Evolutionary conservation across 2,797 vertebrate genomes (phyloP).

Genomic region (Orientallactaga sibirica): DNA sequence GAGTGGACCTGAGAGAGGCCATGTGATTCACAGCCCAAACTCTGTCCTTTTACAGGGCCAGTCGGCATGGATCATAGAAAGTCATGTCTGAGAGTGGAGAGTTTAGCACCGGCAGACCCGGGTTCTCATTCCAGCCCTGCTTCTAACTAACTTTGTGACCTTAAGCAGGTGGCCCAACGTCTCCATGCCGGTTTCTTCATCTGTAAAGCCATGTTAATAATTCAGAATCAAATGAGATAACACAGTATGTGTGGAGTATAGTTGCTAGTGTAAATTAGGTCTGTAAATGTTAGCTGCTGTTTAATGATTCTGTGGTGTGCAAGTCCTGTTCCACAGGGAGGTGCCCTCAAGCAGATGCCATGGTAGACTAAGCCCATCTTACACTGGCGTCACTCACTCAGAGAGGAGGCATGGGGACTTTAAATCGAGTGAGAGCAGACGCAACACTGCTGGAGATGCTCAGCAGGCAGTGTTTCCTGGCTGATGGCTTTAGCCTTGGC

Average conservation of each 20-base stretch:
- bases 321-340: background rate
- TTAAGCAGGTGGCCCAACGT: background rate
- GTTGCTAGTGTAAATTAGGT: background rate
- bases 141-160: background rate
- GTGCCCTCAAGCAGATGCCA: background rate
- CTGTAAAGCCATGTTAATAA: background rate
- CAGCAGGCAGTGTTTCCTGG: background rate
- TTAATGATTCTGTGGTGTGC: background rate
- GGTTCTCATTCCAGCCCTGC: background rate
- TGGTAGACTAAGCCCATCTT: background rate
- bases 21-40: background rate
- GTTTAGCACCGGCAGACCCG: background rate
- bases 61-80: background rate
- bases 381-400: background rate
- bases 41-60: background rate
- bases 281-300: background rate
- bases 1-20: background rate
- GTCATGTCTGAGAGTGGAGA: background rate
- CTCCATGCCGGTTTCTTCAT: conserved; percentile 24
- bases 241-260: background rate
- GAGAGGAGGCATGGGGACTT: background rate
- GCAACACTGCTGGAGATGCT: background rate
- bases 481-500: background rate
- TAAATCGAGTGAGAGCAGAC: background rate
- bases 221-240: background rate